Conservation (phyloP, 2,888 invertebrate genomes). For the Bursaphelenchus okinawaensis region DNA sequence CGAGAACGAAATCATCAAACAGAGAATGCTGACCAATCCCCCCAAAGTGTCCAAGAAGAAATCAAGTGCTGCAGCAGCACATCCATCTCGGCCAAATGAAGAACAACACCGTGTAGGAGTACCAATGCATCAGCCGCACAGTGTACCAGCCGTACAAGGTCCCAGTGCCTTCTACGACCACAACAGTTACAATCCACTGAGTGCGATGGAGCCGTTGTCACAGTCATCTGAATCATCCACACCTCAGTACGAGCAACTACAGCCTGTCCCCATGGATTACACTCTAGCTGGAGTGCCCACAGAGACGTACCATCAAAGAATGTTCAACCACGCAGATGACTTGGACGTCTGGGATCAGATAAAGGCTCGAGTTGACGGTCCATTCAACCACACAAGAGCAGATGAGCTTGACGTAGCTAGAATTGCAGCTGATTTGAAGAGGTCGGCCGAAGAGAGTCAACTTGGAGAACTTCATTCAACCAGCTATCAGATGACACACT, state of each 20-base stretch:
- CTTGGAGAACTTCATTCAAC: background rate
- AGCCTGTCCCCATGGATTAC: constrained; percentile 7
- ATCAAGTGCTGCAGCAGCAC: background rate
- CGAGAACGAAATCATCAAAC: background rate
- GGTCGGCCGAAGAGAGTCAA: constrained; percentile 1
- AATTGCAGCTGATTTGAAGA: constrained; percentile 14
- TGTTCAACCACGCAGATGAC: background rate
- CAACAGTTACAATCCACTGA: background rate
- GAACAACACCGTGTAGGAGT: background rate
- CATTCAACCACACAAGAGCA: background rate
- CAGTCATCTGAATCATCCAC: background rate
- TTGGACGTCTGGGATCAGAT: constrained; percentile 17
- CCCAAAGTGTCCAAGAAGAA: background rate
- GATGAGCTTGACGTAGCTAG: background rate
- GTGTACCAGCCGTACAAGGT: background rate
- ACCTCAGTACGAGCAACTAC: constrained; percentile 9
- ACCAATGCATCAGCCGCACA: background rate
- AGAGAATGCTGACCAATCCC: background rate
- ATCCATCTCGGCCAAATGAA: background rate
- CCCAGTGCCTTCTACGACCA: background rate
- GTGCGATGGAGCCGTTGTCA: constrained; percentile 1
- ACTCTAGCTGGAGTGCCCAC: background rate
- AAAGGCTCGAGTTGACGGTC: constrained; percentile 7
- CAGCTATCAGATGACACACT: constrained; percentile 1
- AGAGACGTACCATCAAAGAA: background rate